Evolutionary conservation across 2,113 vertebrate species (phyloP).

Genomic region (Lepus americanus): DNA sequence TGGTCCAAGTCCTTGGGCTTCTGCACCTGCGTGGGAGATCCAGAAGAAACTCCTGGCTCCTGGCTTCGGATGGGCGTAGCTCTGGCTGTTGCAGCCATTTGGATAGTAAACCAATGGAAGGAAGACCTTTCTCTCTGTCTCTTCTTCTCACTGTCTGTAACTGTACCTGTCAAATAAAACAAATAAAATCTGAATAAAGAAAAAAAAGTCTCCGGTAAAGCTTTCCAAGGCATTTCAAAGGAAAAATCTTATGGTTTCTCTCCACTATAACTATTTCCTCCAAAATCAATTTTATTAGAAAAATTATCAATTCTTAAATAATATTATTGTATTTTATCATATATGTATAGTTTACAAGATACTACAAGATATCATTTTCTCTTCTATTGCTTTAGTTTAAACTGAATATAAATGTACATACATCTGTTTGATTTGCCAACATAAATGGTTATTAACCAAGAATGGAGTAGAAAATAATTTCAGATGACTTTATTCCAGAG

Average conservation of each 20-base stretch:
- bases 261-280: background rate
- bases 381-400: background rate
- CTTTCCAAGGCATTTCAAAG: background rate
- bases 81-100: no score
- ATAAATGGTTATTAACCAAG: background rate
- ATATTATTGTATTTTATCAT: background rate
- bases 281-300: background rate
- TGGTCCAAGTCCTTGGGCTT: no score
- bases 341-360: background rate
- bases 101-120: no score
- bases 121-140: no score
- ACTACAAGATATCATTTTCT: background rate
- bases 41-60: no score
- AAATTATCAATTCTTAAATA: background rate
- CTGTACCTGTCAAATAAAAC: no score
- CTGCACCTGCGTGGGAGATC: no score
- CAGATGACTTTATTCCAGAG: background rate
- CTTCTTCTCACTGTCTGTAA: no score
- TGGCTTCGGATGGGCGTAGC: no score
- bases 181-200: no score
- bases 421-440: background rate
- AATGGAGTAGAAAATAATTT: conserved; percentile 28
- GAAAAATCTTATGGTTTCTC: background rate
- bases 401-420: background rate
- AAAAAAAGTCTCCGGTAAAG: no score